Conservation (phyloP, 2,797 vertebrate species). For the Anguilla marmorata region DNA sequence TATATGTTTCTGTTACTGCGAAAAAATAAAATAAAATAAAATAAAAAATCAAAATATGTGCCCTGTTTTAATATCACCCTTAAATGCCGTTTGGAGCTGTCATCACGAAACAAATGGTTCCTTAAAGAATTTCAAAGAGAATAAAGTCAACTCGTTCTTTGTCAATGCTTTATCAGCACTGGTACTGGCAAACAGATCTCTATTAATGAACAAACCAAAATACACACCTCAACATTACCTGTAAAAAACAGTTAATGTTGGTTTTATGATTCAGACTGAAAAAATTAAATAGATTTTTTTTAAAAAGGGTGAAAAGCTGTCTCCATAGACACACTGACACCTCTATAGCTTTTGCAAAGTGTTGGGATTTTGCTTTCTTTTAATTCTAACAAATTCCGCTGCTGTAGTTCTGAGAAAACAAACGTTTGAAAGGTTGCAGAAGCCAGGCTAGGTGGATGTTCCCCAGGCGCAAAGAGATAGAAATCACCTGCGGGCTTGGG, state of each 20-base stretch:
- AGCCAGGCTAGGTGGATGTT: background rate
- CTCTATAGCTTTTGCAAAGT: background rate
- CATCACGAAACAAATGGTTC: background rate
- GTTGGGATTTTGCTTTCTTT: background rate
- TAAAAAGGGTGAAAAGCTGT: background rate
- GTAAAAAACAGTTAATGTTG: background rate
- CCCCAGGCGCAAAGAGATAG: conserved; percentile 1
- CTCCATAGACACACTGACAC: background rate
- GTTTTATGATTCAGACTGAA: background rate
- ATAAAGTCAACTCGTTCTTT: background rate
- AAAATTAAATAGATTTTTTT: too few species aligned
- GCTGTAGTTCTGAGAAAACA: background rate
- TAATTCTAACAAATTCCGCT: background rate
- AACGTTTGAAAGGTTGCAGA: background rate
- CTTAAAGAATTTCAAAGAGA: background rate
- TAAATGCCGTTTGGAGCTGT: background rate
- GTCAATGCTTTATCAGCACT: background rate
- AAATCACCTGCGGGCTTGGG: conserved; percentile 27
- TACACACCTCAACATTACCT: background rate
- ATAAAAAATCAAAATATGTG: background rate
- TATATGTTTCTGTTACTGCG: background rate
- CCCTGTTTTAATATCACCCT: background rate
- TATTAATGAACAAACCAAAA: background rate
- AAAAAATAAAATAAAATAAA: background rate
- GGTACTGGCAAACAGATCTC: background rate